Base-by-base conservation (phyloP, 1,140 invertebrate species). In the Macrosteles quadrilineatus region DNA sequence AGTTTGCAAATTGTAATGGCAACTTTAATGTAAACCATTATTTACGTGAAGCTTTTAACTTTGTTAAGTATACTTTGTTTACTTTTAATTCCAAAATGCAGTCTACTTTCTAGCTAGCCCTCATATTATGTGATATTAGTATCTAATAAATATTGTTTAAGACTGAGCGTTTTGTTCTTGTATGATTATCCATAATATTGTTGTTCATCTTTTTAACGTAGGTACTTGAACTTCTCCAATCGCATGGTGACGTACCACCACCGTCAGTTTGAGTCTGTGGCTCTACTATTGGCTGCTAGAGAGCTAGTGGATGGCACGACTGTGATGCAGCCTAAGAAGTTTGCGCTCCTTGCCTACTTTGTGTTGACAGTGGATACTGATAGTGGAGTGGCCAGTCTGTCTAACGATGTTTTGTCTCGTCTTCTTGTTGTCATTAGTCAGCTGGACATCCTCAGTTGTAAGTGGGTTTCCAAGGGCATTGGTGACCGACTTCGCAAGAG, bases 231-330 rank as follows among this genome's bases (percentile, higher is more conserved):
- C 25, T 59, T 59, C 55, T 21, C 55, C 9, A 9, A 2, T 9
- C 55, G 27, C 9, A 59, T 59, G 55, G 55, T 4, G 4, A 6
- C 25, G 23, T 59, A 27, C 55, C 55, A 30, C 12, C 23, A 25
- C 27, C 2, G n/a, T 4, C 23, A 59, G 25, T 59, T 59, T 59
- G 55, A 59, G n/a, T 30, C 9, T 11, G 11, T 4, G 6, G 25
- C 23, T 6, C n/a, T 59, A 25, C 9, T 25, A 14, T 2, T 14
- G n/a, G n/a, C 27, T 9, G 25, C 55, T 2, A 25, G 14, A 11
- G 55, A 59, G 23, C 55, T 59, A 25, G 55, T 59, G 9, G 55
- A 25, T 14, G 55, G 55, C 21, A 27, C 55, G 9, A 23, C 55
- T 4, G 55, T 6, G 25, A 6, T 59, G 25, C 21, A 29, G 25